Evolutionary conservation across 2,113 vertebrate species (phyloP), one percentile per base, ranked within the genome.

Genomic region (Pelusios castaneus): DNA sequence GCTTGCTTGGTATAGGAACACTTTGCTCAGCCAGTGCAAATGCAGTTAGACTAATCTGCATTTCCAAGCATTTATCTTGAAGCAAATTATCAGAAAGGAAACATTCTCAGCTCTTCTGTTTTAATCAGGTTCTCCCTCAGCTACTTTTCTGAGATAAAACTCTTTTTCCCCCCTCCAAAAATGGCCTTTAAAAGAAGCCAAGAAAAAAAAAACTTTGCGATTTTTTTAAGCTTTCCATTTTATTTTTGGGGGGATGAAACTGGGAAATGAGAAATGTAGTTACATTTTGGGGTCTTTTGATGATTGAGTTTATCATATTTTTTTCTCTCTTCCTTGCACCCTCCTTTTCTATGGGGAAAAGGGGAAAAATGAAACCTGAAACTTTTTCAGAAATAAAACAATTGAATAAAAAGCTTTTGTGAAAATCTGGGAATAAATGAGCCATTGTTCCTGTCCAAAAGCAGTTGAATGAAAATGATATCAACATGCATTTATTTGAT

Each of bases 1-100:
- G 8, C 19, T 17, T n/a, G 34, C 63, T 67, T 0, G 19, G n/a
- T 10, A 58, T 43, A 54, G 91, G 75, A 87, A 2, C 0, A 0
- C 76, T 89, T 78, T 27, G 10, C 4, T 63, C 12, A 24, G 2
- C 22, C 51, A 2, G 5, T 41, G 51, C 7, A 10, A 52, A 76
- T 45, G 41, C 24, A 27, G 22, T 13, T 54, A 21, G 38, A 9
- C 8, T 41, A 41, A 3, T 24, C 10, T 2, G 17, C 41, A 22
- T 89, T 56, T 76, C 34, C 63, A 83, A 85, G 76, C 2, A 43
- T 58, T 80, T 34, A 55, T 25, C 22, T 31, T 51, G 77, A 79
- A 51, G 49, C 47, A n/a, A 14, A 31, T 5, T 34, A n/a, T 52
- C 47, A 51, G 47, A 80, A 24, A 80, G 11, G 22, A 7, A 80